Conservation (phyloP, 2,888 invertebrate genomes). For the Coelinius sp. region DNA sequence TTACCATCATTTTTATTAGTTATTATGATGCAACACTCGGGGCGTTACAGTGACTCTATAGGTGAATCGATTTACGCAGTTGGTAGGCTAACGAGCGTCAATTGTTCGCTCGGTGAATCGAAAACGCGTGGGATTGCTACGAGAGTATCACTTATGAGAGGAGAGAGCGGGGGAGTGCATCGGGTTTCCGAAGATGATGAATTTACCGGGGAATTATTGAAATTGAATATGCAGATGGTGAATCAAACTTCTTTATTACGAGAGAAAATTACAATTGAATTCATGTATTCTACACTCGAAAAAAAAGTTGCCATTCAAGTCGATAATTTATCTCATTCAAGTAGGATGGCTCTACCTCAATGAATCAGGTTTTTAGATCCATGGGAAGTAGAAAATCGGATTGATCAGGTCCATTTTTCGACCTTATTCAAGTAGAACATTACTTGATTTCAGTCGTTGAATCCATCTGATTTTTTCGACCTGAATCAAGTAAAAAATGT, state of each 20-base stretch:
- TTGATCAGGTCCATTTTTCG: no score
- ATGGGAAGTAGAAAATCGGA: no score
- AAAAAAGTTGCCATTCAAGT: background rate
- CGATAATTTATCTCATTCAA: no score
- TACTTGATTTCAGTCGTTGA: no score
- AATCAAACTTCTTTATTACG: background rate
- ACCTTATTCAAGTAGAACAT: no score
- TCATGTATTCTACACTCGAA: background rate
- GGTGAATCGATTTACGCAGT: constrained; percentile 34
- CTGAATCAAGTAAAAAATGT: no score
- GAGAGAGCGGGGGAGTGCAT: constrained; percentile 4
- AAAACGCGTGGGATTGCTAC: background rate
- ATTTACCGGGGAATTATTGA: background rate
- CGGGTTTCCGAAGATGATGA: background rate
- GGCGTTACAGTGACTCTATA: background rate
- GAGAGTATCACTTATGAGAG: constrained; percentile 28
- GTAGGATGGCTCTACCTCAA: no score
- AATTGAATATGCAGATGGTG: background rate
- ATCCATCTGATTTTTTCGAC: no score
- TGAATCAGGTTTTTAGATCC: no score
- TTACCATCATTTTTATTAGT: background rate
- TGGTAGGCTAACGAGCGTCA: constrained; percentile 29
- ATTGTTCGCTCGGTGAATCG: constrained; percentile 30
- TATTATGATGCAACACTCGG: constrained; percentile 3
- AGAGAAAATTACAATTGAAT: background rate